Percentiles rank a stretch among this genome's conserved stretches.
phyloP scores from a whole-genome alignment of 2,797 vertebrate genomes.

The Chanos chanos region DNA sequence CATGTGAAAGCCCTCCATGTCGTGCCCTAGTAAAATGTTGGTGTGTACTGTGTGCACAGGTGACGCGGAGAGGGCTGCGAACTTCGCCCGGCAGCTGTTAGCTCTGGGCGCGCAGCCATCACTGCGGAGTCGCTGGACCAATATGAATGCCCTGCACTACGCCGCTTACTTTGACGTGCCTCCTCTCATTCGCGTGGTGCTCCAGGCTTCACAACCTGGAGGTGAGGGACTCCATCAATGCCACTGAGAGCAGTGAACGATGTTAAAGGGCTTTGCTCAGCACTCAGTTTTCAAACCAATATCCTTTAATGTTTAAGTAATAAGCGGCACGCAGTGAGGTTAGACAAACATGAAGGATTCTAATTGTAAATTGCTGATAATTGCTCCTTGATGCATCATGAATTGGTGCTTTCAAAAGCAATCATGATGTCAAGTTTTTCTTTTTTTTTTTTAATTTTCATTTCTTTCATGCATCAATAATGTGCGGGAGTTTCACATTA shows the following conservation, averaged over 20 bases:
- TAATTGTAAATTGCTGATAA: no score
- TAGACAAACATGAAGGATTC: no score
- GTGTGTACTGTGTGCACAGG: no score
- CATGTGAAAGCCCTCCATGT: no score
- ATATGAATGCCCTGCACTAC: conserved; percentile 97
- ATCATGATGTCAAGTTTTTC: background rate
- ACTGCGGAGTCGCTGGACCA: conserved; percentile 94
- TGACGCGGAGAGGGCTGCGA: conserved; percentile 84
- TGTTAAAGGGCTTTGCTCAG: background rate
- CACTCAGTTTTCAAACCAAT: no score
- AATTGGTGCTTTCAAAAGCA: no score
- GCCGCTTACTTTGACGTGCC: conserved; percentile 97
- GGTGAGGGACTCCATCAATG: conserved; percentile 74
- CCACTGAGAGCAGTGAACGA: background rate
- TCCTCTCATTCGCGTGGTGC: conserved; percentile 83
- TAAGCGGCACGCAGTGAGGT: no score
- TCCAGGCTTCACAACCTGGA: conserved; percentile 87
- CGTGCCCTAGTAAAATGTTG: no score
- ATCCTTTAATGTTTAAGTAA: no score
- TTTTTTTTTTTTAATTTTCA: background rate
- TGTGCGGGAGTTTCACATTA: background rate
- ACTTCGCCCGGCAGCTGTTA: conserved; percentile 84
- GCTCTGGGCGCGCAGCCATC: conserved; percentile 85
- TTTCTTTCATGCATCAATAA: background rate
- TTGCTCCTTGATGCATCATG: no score